These are phyloP conservation scores for Timandra comae DNA, from an alignment of 2,888 invertebrate genomes.

Conservation along the genomic window DNA sequence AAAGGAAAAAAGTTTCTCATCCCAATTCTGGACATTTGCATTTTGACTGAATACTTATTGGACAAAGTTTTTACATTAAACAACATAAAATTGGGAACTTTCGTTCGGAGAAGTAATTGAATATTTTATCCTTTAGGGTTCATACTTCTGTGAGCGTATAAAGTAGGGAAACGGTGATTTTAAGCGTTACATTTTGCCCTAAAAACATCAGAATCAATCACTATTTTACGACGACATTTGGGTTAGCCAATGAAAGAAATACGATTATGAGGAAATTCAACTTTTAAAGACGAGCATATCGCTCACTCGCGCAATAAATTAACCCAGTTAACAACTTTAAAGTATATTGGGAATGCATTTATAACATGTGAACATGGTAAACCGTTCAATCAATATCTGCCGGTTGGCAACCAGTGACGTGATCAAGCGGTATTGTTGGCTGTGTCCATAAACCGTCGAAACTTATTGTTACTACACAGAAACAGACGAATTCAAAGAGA, in stretches of 20 bases:
- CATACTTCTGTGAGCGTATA: conserved; percentile 6
- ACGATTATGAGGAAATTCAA: too few relatives aligned
- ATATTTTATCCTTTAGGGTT: conserved; percentile 33
- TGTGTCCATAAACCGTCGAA: conserved; percentile 18
- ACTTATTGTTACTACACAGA: conserved; percentile 19
- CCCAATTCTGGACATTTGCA: conserved; percentile 44
- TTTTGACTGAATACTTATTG: conserved; percentile 46
- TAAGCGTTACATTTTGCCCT: too few relatives aligned
- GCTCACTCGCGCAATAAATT: too few relatives aligned
- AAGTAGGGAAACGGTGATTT: too few relatives aligned
- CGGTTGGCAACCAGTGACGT: conserved; percentile 16
- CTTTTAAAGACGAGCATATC: too few relatives aligned
- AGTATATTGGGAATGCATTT: too few relatives aligned
- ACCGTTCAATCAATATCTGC: conserved; percentile 9
- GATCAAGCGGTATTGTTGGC: conserved; percentile 20
- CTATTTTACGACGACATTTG: too few relatives aligned
- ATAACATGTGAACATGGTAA: too few relatives aligned
- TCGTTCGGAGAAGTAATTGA: conserved; percentile 29
- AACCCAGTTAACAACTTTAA: too few relatives aligned
- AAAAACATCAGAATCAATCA: too few relatives aligned
- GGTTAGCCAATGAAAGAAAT: too few relatives aligned
- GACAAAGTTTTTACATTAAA: conserved; percentile 55
- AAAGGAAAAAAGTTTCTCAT: conserved; percentile 18
- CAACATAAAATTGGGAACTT: conserved; percentile 40
- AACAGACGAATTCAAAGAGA: conserved; percentile 11